A percentile compares a stretch with the other conserved stretches of the same genome.
These are phyloP conservation scores for Folsomia candida DNA, from an alignment of 2,888 invertebrate species.

Conservation along the genomic window DNA sequence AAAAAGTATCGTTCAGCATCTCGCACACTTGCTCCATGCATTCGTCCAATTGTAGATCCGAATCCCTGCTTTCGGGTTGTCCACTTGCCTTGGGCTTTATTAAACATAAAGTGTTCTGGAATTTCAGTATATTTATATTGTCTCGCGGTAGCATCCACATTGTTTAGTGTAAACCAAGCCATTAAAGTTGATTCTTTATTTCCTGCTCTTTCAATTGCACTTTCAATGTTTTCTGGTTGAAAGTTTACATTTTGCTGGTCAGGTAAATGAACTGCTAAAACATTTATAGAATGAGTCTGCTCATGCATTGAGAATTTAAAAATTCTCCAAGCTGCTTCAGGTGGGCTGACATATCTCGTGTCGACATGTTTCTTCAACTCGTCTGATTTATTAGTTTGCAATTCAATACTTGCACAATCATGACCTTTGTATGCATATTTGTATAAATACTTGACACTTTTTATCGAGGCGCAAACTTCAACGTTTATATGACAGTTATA, in stretches of 20 bases:
- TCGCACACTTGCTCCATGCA: neutral
- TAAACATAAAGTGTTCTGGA: conserved; percentile 34
- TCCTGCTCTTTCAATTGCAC: conserved; percentile 28
- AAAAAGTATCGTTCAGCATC: conserved; percentile 51
- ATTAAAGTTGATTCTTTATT: conserved; percentile 41
- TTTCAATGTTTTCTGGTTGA: conserved; percentile 33
- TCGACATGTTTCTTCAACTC: conserved; percentile 52
- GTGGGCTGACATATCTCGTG: conserved; percentile 51
- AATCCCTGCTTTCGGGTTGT: neutral
- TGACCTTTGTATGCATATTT: too few relatives aligned
- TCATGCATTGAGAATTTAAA: conserved; percentile 51
- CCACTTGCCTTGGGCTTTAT: neutral
- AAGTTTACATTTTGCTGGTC: conserved; percentile 44
- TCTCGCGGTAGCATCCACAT: conserved; percentile 26
- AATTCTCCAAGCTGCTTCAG: too few relatives aligned
- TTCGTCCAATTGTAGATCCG: neutral
- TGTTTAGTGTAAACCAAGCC: conserved; percentile 49
- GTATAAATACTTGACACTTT: conserved; percentile 47
- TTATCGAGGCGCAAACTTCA: conserved; percentile 49
- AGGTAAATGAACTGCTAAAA: conserved; percentile 53
- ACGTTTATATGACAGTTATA: conserved; percentile 55
- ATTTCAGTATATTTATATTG: conserved; percentile 44
- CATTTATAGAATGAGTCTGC: conserved; percentile 51
- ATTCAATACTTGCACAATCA: conserved; percentile 19
- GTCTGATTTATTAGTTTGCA: conserved; percentile 33